Evolutionary conservation across 1,140 invertebrate species (phyloP).

Genomic region (Bombus confusus): DNA sequence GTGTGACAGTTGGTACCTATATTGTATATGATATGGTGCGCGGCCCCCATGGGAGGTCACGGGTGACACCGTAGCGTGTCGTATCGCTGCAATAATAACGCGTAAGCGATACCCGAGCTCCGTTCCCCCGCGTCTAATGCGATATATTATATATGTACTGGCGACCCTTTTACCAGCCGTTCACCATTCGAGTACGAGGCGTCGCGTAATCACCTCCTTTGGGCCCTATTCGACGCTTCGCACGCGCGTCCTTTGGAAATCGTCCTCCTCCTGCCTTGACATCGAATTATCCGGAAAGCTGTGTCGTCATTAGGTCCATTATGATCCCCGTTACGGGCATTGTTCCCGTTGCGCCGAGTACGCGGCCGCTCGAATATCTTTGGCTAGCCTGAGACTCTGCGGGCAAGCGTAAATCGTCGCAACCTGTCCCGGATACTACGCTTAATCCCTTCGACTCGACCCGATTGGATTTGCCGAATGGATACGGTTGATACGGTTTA

Average conservation of each 20-base stretch:
- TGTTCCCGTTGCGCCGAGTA: conserved; percentile 8
- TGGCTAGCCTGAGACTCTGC: background rate
- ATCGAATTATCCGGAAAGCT: conserved; percentile 52
- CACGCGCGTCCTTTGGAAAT: conserved; percentile 58
- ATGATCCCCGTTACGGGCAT: conserved; percentile 31
- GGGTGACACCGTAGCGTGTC: conserved; percentile 80
- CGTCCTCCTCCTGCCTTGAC: conserved; percentile 27
- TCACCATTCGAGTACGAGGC: conserved; percentile 23
- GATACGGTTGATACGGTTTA: no score
- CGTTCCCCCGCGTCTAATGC: conserved; percentile 72
- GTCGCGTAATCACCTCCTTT: conserved; percentile 74
- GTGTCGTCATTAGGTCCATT: conserved; percentile 51
- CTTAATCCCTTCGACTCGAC: background rate
- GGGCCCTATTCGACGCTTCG: conserved; percentile 72
- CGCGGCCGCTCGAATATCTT: background rate
- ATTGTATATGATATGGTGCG: conserved; percentile 76
- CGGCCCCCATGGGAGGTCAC: conserved; percentile 78
- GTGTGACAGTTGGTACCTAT: conserved; percentile 78
- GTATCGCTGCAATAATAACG: conserved; percentile 82
- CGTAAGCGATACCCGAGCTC: conserved; percentile 79
- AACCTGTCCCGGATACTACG: background rate
- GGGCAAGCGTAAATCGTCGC: background rate
- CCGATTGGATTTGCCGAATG: background rate
- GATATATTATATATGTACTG: conserved; percentile 76
- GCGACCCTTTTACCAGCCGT: conserved; percentile 44